These are phyloP conservation scores for Molossus molossus DNA, from an alignment of 2,797 vertebrate species.

Conservation along the genomic window DNA sequence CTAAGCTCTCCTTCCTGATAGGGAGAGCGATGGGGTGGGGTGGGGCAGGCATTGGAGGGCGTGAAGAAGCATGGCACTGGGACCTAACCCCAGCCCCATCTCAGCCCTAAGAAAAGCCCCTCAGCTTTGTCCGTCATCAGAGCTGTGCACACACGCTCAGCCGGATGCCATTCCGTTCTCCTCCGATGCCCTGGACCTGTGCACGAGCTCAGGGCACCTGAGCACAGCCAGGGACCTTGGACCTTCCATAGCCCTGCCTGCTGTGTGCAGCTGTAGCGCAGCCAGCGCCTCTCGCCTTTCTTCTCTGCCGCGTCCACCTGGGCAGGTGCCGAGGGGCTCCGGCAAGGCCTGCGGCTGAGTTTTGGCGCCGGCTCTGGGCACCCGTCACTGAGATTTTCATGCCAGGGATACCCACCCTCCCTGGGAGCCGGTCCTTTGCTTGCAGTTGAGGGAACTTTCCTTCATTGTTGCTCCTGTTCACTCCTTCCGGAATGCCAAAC, in stretches of 20 bases:
- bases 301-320: not conserved
- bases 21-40: not conserved
- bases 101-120: not conserved
- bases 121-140: not conserved
- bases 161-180: not conserved
- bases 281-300: not conserved
- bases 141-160: not conserved
- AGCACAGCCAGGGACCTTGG: not conserved
- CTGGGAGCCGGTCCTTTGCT: constrained; percentile 67
- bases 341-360: not conserved
- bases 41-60: not conserved
- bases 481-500: constrained; percentile 67
- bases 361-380: not conserved
- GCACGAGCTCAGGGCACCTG: not conserved
- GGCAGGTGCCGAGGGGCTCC: constrained; percentile 12
- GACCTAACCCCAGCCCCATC: not conserved
- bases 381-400: not conserved
- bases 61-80: not conserved
- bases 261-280: not conserved
- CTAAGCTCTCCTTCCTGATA: not conserved
- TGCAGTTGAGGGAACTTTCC: constrained; percentile 70
- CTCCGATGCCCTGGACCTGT: not conserved
- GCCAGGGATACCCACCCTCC: constrained; percentile 45
- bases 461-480: constrained; percentile 6
- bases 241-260: not conserved